phyloP scores from a whole-genome alignment of 2,888 invertebrate genomes.

The Monopis laevigella region DNA sequence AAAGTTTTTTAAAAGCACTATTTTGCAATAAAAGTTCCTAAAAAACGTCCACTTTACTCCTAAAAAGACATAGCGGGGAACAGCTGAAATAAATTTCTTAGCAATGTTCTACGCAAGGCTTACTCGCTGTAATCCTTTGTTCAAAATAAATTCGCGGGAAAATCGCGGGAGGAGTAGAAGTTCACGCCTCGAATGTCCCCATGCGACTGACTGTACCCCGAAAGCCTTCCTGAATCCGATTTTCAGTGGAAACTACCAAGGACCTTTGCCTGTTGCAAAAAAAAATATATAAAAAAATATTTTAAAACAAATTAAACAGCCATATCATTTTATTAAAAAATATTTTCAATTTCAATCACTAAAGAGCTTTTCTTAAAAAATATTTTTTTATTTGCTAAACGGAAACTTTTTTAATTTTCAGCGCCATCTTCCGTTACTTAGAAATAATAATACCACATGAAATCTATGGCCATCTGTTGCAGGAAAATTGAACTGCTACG shows the following conservation, averaged over 20 bases:
- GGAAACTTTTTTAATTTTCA: no score
- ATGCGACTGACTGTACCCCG: conserved; percentile 51
- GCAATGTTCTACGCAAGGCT: conserved; percentile 1
- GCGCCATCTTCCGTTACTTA: no score
- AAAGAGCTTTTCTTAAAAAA: not conserved
- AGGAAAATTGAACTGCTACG: no score
- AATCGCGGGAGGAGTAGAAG: conserved; percentile 15
- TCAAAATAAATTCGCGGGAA: conserved; percentile 9
- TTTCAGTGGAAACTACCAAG: conserved; percentile 29
- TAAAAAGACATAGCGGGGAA: not conserved
- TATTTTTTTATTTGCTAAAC: no score
- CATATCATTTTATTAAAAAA: no score
- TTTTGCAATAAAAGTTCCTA: conserved; percentile 11
- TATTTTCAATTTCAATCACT: no score
- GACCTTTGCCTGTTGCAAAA: not conserved
- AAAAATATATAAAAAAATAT: no score
- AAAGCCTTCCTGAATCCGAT: conserved; percentile 44
- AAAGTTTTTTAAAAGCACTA: conserved; percentile 33
- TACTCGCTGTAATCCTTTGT: conserved; percentile 6
- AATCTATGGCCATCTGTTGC: no score
- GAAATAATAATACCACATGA: no score
- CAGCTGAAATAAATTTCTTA: not conserved
- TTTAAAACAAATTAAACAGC: no score
- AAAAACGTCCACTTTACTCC: conserved; percentile 3
- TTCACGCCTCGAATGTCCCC: conserved; percentile 43